Evolutionary conservation across 2,888 invertebrate species (phyloP).

Genomic region (Leptura quadrifasciata): DNA sequence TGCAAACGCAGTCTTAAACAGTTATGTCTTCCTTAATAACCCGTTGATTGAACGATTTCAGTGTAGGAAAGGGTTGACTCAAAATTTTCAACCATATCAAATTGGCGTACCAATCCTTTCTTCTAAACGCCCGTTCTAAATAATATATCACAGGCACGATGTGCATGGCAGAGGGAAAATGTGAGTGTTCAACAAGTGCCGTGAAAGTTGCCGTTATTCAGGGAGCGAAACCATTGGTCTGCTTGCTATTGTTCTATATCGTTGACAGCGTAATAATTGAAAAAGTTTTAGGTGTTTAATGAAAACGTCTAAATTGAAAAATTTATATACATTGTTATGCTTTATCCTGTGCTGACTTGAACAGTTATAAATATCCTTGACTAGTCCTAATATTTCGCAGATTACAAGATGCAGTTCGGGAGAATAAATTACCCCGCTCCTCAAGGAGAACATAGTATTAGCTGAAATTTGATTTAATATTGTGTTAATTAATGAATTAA

Average conservation of each 20-base stretch:
- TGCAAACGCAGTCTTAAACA: too few relatives aligned
- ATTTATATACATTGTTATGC: constrained; percentile 1
- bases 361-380: background rate
- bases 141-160: constrained; percentile 7
- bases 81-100: too few relatives aligned
- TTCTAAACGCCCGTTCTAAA: constrained; percentile 10
- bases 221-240: constrained; percentile 32
- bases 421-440: background rate
- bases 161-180: constrained; percentile 1
- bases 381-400: background rate
- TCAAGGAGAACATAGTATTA: too few relatives aligned
- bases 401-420: background rate
- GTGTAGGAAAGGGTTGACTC: too few relatives aligned
- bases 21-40: too few relatives aligned
- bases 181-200: constrained; percentile 55
- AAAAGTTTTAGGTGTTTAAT: constrained; percentile 62
- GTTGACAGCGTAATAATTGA: constrained; percentile 63
- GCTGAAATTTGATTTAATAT: too few relatives aligned
- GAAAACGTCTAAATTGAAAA: constrained; percentile 47
- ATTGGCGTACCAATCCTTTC: background rate
- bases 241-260: constrained; percentile 38
- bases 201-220: constrained; percentile 30
- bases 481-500: too few relatives aligned
- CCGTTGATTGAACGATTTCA: too few relatives aligned
- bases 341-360: background rate